Percentiles rank a stretch among this genome's conserved stretches.
These are phyloP conservation scores for Entomobrya multifasciata DNA, from an alignment of 2,888 invertebrate genomes.

Conservation along the genomic window DNA sequence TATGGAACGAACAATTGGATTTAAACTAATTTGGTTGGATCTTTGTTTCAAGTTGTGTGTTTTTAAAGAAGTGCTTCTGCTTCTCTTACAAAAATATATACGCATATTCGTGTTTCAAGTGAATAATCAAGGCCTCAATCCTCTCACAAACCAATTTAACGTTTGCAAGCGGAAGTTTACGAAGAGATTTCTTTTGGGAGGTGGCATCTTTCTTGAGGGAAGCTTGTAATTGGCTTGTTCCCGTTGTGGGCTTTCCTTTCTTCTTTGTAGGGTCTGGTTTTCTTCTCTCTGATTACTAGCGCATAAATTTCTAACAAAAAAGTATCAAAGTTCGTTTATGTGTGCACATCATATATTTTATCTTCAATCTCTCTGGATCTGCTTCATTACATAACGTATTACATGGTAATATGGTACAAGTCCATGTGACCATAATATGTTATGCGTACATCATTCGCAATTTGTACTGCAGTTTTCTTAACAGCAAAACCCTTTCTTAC, in stretches of 20 bases:
- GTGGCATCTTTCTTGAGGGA: not conserved
- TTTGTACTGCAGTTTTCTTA: too few species aligned
- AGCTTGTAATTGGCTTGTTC: conserved; percentile 29
- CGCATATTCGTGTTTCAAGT: not conserved
- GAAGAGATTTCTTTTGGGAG: conserved; percentile 49
- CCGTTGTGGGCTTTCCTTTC: conserved; percentile 46
- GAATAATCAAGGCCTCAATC: conserved; percentile 51
- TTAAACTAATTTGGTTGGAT: not conserved
- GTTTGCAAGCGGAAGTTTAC: conserved; percentile 60
- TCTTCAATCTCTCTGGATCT: too few species aligned
- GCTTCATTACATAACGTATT: too few species aligned
- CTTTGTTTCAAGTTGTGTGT: conserved; percentile 7
- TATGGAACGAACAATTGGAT: conserved; percentile 21
- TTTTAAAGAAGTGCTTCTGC: not conserved
- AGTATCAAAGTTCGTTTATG: too few species aligned
- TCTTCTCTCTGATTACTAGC: conserved; percentile 3
- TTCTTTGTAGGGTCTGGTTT: conserved; percentile 28
- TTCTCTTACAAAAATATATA: not conserved
- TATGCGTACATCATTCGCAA: too few species aligned
- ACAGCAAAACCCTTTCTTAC: too few species aligned
- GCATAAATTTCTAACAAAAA: conserved; percentile 31
- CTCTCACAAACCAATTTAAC: not conserved
- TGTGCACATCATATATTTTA: too few species aligned
- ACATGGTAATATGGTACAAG: too few species aligned
- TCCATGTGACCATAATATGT: too few species aligned